Percentiles rank a stretch among this genome's conserved stretches.
Evolutionary conservation across 2,797 vertebrate species (phyloP).

Genomic region (Chiloscyllium punctatum): DNA sequence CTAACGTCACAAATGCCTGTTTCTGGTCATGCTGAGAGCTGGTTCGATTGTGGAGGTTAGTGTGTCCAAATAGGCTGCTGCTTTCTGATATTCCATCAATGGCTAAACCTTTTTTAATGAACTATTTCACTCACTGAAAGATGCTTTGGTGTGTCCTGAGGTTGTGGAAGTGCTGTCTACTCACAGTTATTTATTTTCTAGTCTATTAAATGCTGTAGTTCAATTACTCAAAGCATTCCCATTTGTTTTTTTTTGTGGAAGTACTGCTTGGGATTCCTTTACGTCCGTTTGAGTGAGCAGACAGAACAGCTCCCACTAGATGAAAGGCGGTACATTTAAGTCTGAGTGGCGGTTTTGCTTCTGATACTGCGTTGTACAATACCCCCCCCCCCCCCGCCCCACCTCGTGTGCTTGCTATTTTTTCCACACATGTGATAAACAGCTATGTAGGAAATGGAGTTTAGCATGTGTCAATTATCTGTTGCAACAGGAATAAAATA

Average conservation of each 20-base stretch:
- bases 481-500: not conserved
- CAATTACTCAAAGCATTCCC: not conserved
- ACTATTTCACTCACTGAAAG: not conserved
- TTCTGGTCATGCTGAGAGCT: not conserved
- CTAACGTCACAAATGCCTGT: not conserved
- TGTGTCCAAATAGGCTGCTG: not conserved
- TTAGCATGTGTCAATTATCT: constrained; percentile 17
- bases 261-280: not conserved
- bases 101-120: not conserved
- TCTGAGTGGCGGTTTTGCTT: not conserved
- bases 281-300: not conserved
- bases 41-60: not conserved
- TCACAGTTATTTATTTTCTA: not conserved
- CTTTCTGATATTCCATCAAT: not conserved
- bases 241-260: not conserved
- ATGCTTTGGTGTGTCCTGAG: not conserved
- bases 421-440: not conserved
- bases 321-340: not conserved
- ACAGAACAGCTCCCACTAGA: not conserved
- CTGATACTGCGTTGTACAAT: not conserved
- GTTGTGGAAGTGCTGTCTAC: not conserved
- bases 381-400: too few species aligned
- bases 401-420: not conserved
- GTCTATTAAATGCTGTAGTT: not conserved
- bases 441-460: not conserved